These are phyloP conservation scores for Phaedon cochleariae DNA, from an alignment of 2,888 invertebrate genomes.

Conservation along the genomic window DNA sequence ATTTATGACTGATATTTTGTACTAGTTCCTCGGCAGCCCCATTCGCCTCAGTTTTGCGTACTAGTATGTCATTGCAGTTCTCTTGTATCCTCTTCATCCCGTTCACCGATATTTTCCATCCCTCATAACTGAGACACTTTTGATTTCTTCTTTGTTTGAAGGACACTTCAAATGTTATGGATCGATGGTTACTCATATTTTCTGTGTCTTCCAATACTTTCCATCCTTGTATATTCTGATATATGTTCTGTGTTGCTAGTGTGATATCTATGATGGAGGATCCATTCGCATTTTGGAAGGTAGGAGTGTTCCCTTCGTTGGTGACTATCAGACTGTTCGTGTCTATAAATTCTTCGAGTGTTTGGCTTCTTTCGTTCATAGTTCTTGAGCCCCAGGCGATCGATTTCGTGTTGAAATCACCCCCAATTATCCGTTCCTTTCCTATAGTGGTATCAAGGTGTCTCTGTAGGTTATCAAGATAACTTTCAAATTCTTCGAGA, in stretches of 20 bases:
- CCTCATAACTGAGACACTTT: no score
- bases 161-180: neutral
- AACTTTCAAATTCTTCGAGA: neutral
- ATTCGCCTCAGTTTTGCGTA: no score
- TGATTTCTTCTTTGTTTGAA: neutral
- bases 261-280: slow-evolving; percentile 21
- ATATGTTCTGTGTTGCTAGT: slow-evolving; percentile 3
- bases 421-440: neutral
- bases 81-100: no score
- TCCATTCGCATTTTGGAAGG: slow-evolving; percentile 12
- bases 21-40: no score
- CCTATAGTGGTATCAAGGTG: neutral
- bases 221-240: slow-evolving; percentile 4
- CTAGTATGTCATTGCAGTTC: no score
- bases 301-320: slow-evolving; percentile 2
- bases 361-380: no score
- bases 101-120: no score
- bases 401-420: slow-evolving; percentile 22
- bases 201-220: slow-evolving; percentile 6
- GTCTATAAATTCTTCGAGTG: neutral
- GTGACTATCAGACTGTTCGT: no score
- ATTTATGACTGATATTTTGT: neutral
- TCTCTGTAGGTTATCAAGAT: neutral
- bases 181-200: slow-evolving; percentile 4
- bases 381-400: no score